Percentiles rank a stretch among this genome's conserved stretches.
These are phyloP conservation scores for Sebastes ruberrimus DNA, from an alignment of 2,797 vertebrate species.

Conservation along the genomic window DNA sequence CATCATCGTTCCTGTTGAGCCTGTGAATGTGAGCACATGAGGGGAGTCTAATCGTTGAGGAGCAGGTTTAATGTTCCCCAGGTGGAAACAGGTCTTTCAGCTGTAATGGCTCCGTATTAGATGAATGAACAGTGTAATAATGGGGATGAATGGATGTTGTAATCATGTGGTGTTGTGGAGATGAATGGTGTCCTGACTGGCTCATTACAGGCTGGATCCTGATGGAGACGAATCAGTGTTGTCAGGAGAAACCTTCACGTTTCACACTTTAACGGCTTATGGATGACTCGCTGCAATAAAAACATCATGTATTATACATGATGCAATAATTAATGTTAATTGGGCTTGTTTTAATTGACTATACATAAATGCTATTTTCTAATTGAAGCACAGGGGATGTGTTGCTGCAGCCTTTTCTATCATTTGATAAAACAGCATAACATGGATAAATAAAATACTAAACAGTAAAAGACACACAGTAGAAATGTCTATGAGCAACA, in stretches of 20 bases:
- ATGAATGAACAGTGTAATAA: conserved; percentile 46
- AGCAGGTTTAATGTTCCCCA: conserved; percentile 8
- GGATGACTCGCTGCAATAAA: conserved; percentile 3
- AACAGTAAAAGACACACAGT: background rate
- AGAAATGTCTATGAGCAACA: background rate
- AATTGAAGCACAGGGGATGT: too few relatives aligned
- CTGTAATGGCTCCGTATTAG: conserved; percentile 11
- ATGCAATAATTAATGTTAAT: conserved; percentile 8
- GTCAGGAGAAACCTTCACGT: conserved; percentile 28
- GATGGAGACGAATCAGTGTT: conserved; percentile 27
- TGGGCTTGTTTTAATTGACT: too few relatives aligned
- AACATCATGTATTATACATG: background rate
- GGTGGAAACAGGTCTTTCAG: conserved; percentile 27
- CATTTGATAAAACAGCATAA: too few relatives aligned
- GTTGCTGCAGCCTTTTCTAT: too few relatives aligned
- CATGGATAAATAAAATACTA: too few relatives aligned
- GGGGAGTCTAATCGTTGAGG: background rate
- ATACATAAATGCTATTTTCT: too few relatives aligned
- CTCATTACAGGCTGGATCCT: conserved; percentile 20
- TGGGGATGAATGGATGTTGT: conserved; percentile 33
- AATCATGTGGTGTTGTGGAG: conserved; percentile 22
- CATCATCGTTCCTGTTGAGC: background rate
- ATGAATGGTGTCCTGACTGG: conserved; percentile 33
- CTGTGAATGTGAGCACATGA: background rate
- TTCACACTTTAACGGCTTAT: conserved; percentile 10